A percentile compares a stretch with the other conserved stretches of the same genome.
These are phyloP conservation scores for Priocnemis perturbator DNA, from an alignment of 2,888 invertebrate genomes.

Conservation along the genomic window DNA sequence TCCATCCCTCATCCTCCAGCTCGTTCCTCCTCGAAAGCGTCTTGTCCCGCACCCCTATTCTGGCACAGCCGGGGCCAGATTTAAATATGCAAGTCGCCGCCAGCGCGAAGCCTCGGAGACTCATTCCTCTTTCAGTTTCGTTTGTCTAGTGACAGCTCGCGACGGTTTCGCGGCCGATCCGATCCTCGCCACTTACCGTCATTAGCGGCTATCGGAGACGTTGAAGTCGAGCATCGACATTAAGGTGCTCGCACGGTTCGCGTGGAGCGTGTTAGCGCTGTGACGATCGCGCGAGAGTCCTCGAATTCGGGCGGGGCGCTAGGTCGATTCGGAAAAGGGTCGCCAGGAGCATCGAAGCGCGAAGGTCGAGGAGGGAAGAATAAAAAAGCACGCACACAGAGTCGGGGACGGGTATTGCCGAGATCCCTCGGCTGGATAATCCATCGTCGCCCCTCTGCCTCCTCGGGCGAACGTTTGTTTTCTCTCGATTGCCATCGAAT, in stretches of 20 bases:
- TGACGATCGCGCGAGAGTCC: too few species aligned
- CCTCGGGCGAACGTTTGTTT: slow-evolving; percentile 51
- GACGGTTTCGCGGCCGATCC: too few species aligned
- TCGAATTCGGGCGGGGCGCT: neutral
- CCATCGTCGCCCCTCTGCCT: slow-evolving; percentile 32
- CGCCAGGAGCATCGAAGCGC: slow-evolving; percentile 13
- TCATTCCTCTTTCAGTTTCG: neutral
- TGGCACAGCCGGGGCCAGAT: neutral
- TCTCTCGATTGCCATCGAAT: slow-evolving; percentile 57
- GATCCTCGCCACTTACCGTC: too few species aligned
- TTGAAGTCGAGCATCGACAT: too few species aligned
- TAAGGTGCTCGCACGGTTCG: too few species aligned
- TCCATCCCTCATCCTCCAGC: slow-evolving; percentile 17
- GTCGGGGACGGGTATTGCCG: slow-evolving; percentile 6
- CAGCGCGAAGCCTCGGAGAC: too few species aligned
- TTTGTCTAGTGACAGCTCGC: neutral
- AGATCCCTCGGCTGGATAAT: slow-evolving; percentile 41
- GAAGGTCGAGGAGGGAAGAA: slow-evolving; percentile 20
- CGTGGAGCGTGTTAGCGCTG: too few species aligned
- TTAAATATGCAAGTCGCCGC: slow-evolving; percentile 10
- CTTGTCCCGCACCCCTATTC: too few species aligned
- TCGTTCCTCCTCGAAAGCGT: slow-evolving; percentile 4
- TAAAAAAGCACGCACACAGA: slow-evolving; percentile 5
- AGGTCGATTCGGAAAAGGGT: slow-evolving; percentile 5
- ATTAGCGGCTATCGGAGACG: too few species aligned